Base-by-base conservation (phyloP, 2,113 vertebrate genomes). In the Ondatra zibethicus region DNA sequence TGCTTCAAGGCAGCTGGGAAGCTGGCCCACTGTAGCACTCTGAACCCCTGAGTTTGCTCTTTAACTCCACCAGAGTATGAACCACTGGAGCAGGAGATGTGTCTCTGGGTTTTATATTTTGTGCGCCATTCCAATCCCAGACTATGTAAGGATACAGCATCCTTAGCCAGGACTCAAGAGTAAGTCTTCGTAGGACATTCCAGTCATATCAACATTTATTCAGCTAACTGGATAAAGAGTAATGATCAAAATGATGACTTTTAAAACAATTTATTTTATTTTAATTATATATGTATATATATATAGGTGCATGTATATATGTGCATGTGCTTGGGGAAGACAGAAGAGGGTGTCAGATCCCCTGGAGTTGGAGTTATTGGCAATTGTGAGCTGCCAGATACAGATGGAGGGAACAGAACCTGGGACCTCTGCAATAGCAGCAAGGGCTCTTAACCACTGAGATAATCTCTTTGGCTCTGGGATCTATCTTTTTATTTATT, bases 71-170 rank as follows among this genome's bases (percentile, higher is more conserved):
- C 77, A 36, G 58, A 55, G 61, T 21, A 3, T 21, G 39, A 93
- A 10, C n/a, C 47, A 27, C 39, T 6, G 19, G 13, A 58, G 11
- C 16, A n/a, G 45, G 52, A 7, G 21, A 11, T 7, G 1, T n/a
- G 47, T 27, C 31, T 19, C 45, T 42, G 13, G 17, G 55, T 36
- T 4, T 77, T 33, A 25, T 23, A 13, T 45, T 88, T 68, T 25
- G 3, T 1, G 19, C 2, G 5, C 7, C 2, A 0, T 5, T 0
- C 39, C 61, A 16, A 50, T 25, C 27, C 25, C 33, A 33, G 10
- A 10, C 45, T 31, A 4, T 39, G 9, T 25, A 36, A 88, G 61
- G 12, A 50, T 16, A 10, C 2, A 23, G 70, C 39, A 3, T 16
- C 42, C 10, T 2, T 5, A 16, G 33, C n/a, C 25, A 86, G 27